These are phyloP conservation scores for Adelosebastes latens DNA, from an alignment of 2,797 vertebrate genomes.

Conservation along the genomic window DNA sequence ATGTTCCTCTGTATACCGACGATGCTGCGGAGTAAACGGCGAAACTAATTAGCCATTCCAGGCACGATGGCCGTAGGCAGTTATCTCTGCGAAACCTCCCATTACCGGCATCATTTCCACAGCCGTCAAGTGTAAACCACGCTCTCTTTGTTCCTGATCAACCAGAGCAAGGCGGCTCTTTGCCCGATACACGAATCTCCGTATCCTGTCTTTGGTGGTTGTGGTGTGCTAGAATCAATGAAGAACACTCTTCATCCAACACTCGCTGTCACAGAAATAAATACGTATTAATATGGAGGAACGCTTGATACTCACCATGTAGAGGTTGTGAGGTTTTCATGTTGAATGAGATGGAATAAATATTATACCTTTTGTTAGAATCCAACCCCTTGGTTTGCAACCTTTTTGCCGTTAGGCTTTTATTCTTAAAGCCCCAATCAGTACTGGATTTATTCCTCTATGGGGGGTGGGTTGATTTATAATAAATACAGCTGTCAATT, in stretches of 20 bases:
- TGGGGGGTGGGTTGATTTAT: not conserved
- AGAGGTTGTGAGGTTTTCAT: not conserved
- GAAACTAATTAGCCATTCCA: slow-evolving; percentile 47
- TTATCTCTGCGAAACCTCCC: slow-evolving; percentile 21
- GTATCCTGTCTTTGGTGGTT: not conserved
- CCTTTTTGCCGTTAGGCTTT: not conserved
- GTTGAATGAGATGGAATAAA: not conserved
- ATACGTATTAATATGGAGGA: not conserved
- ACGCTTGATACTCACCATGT: not conserved
- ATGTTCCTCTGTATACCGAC: not conserved
- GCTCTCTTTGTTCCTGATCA: slow-evolving; percentile 5
- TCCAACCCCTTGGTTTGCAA: not conserved
- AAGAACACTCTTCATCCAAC: not conserved
- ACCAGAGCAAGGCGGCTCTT: not conserved
- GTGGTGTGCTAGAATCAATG: not conserved
- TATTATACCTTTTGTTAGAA: not conserved
- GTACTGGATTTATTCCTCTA: not conserved
- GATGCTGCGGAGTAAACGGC: slow-evolving; percentile 36
- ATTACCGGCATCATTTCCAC: slow-evolving; percentile 14
- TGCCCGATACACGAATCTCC: not conserved
- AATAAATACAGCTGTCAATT: not conserved
- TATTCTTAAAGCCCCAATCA: not conserved
- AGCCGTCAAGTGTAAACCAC: not conserved
- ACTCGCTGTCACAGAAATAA: not conserved
- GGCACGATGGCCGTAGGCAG: slow-evolving; percentile 19